Evolutionary conservation across 2,888 invertebrate species (phyloP).

Genomic region (Amphipoea oculea): DNA sequence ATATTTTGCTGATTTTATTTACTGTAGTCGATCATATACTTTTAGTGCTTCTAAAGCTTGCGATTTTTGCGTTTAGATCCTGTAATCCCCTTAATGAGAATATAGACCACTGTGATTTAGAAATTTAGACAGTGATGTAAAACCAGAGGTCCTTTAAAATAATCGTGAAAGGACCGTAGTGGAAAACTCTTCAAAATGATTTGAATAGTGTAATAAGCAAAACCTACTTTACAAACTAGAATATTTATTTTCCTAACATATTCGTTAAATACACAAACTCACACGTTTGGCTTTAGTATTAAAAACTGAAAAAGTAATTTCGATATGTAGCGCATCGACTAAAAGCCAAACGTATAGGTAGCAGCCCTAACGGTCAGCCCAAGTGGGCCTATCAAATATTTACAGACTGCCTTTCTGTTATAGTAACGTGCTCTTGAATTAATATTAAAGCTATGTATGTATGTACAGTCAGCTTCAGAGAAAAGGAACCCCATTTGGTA

Average conservation of each 20-base stretch:
- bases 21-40: no score
- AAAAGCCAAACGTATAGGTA: background rate
- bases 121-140: no score
- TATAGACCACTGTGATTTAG: no score
- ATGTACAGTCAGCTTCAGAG: no score
- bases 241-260: background rate
- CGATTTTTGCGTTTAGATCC: no score
- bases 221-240: background rate
- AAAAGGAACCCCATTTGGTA: no score
- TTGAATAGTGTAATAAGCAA: background rate
- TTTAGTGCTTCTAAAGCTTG: no score
- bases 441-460: background rate
- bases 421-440: conserved; percentile 24
- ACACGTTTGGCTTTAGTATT: background rate
- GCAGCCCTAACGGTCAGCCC: conserved; percentile 7
- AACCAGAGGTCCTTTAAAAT: no score
- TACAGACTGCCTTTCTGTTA: background rate
- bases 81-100: no score
- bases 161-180: no score
- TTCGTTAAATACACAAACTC: background rate
- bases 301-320: background rate
- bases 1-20: no score
- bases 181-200: background rate
- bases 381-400: conserved; percentile 22
- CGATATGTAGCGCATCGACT: background rate